Evolutionary conservation across 2,113 vertebrate genomes (phyloP), one percentile per base, ranked within the genome.

Genomic region (Thinocorus orbignyianus): DNA sequence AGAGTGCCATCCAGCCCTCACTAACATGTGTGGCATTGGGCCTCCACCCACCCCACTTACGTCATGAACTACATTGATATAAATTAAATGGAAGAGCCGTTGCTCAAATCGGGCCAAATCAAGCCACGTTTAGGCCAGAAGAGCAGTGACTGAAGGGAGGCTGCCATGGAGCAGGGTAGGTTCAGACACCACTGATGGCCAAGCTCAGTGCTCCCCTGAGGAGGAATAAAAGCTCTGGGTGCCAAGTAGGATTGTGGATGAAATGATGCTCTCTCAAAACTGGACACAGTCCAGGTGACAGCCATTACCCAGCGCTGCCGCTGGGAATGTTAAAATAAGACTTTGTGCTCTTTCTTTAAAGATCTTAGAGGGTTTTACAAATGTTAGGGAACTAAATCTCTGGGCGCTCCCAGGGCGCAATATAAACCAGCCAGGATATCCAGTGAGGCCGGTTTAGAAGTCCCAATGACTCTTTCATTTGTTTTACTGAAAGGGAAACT

Each of bases 401-500:
- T 41, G 2, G 0, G 64, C 12, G 5, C 62, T 93, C 68, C 73
- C 65, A 44, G 76, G 83, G 54, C 46, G 23, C 39, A 41, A 17
- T 2, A 61, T 14, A 74, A 88, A 81, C 52, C 0, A 0, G 22
- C 77, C 51, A 69, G 57, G 80, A 52, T 55, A 69, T 11, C 83
- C 80, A 74, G 52, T 0, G 3, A 33, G n/a, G 51, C 61, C 25
- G 69, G 37, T 51, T 80, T 79, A 31, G 9, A 80, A 86, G 44
- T 57, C 79, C 82, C 86, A 66, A 8, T 0, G 0, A 66, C 62
- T 77, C 92, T 30, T 89, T 58, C 68, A 57, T 77, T 86, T 80
- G 62, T 65, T 93, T 73, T 65, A 61, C 49, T 41, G 52, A 42
- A 72, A 60, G 54, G 79, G 94, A 96, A 96, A 92, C 93, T 77